Evolutionary conservation across 2,888 invertebrate species (phyloP).

Genomic region (Eretmocerus hayati): DNA sequence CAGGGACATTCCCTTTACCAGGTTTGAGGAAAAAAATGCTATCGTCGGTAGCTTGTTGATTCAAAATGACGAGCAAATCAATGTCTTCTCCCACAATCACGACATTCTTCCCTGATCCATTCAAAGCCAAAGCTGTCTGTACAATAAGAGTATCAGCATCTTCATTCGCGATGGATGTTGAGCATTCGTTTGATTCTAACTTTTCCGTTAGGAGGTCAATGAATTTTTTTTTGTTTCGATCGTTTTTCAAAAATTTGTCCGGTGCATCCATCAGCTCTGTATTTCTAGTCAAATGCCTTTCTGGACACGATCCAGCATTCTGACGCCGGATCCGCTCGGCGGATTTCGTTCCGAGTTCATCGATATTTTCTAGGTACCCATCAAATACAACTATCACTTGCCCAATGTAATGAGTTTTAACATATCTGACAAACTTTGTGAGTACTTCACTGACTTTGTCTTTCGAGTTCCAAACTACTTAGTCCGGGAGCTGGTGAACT

Average conservation of each 20-base stretch:
- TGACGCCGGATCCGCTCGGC: conserved; percentile 26
- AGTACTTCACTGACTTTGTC: conserved; percentile 24
- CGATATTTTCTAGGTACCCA: conserved; percentile 13
- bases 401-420: conserved; percentile 12
- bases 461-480: conserved; percentile 33
- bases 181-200: background rate
- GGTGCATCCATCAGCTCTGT: conserved; percentile 21
- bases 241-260: conserved; percentile 26
- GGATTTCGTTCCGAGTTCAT: conserved; percentile 23
- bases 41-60: background rate
- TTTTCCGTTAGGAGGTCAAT: background rate
- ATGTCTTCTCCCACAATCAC: conserved; percentile 27
- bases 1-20: background rate
- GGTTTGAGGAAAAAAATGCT: conserved; percentile 1
- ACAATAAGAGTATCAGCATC: conserved; percentile 16
- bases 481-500: conserved; percentile 35
- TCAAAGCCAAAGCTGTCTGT: conserved; percentile 9
- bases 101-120: background rate
- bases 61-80: conserved; percentile 29
- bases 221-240: conserved; percentile 6
- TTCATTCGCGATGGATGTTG: conserved; percentile 21
- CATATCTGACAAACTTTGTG: conserved; percentile 26
- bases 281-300: conserved; percentile 23
- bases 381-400: conserved; percentile 15
- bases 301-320: conserved; percentile 13